Evolutionary conservation across 1,140 invertebrate species (phyloP), one percentile per base, ranked within the genome.

Genomic region (Drosophila takahashii): DNA sequence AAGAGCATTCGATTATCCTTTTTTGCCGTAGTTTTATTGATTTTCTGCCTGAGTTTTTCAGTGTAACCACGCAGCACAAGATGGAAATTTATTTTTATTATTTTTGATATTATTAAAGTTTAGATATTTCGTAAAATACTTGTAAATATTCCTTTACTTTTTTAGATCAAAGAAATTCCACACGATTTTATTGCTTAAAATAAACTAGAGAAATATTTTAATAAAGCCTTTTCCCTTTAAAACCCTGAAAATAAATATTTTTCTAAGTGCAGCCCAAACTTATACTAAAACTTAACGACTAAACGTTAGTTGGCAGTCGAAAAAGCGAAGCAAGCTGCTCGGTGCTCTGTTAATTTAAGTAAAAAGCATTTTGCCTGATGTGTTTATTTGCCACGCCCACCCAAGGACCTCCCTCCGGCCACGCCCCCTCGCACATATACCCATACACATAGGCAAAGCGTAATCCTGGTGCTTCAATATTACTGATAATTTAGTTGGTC

Each of bases 401-500:
- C 72, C 8, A 39, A 57, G 22, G n/a, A 15, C 34, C 61, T 29
- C n/a, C 41, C 32, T n/a, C 45, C 18, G 0, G 27, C 64, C 16
- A 67, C 64, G 64, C 64, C 59, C 58, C 59, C 16, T 16, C 26
- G 9, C 53, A 42, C 27, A 54, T 8, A 60, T 15, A 58, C 60
- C 57, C 41, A 42, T 29, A 66, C 41, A 57, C 16, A 47, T 32
- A 51, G 15, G 26, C 22, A 13, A 16, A 69, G 29, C 52, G 44
- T 65, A 71, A 79, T 56, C 59, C 78, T 69, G 62, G 53, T 47
- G 48, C 59, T 72, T 62, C 69, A 64, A 80, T 89, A 89, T 89
- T 84, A 89, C 79, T 89, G 84, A 89, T 89, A 89, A 89, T 89
- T 89, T 89, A 89, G 84, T 90, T 84, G 85, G 73, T 89, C 85